phyloP scores from a whole-genome alignment of 1,140 invertebrate genomes.

The Trichomalopsis sarcophagae region DNA sequence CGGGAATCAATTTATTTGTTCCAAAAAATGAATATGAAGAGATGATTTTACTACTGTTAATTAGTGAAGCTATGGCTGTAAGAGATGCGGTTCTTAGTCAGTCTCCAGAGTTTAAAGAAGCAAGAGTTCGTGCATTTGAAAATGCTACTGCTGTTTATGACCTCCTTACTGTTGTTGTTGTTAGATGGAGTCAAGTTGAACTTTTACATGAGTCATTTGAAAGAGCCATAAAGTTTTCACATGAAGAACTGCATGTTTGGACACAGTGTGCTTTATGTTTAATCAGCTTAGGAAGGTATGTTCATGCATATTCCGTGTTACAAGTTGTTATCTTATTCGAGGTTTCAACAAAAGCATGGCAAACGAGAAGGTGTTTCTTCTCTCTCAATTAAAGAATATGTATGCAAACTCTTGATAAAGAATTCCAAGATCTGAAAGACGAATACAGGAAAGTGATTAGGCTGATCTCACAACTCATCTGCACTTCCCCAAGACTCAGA shows the following conservation, averaged over 20 bases:
- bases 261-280: constrained; percentile 91
- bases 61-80: constrained; percentile 93
- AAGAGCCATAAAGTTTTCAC: constrained; percentile 96
- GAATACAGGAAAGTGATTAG: constrained; percentile 77
- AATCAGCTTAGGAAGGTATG: constrained; percentile 79
- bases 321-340: constrained; percentile 87
- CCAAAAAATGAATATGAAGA: constrained; percentile 94
- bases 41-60: constrained; percentile 90
- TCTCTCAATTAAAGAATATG: constrained; percentile 69
- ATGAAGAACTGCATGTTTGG: constrained; percentile 96
- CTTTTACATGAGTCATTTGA: constrained; percentile 91
- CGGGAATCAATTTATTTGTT: constrained; percentile 88
- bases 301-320: constrained; percentile 83
- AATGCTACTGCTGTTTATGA: constrained; percentile 94
- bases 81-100: constrained; percentile 95
- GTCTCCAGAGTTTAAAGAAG: constrained; percentile 92
- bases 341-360: constrained; percentile 88
- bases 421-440: constrained; percentile 74
- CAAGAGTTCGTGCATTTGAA: constrained; percentile 87
- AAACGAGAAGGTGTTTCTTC: constrained; percentile 75
- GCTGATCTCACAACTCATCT: too few species aligned
- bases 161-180: constrained; percentile 88
- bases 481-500: too few species aligned
- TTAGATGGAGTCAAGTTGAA: constrained; percentile 87
- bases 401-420: constrained; percentile 73